phyloP scores from a whole-genome alignment of 1,140 invertebrate genomes.

The Ceratosolen fusciceps region DNA sequence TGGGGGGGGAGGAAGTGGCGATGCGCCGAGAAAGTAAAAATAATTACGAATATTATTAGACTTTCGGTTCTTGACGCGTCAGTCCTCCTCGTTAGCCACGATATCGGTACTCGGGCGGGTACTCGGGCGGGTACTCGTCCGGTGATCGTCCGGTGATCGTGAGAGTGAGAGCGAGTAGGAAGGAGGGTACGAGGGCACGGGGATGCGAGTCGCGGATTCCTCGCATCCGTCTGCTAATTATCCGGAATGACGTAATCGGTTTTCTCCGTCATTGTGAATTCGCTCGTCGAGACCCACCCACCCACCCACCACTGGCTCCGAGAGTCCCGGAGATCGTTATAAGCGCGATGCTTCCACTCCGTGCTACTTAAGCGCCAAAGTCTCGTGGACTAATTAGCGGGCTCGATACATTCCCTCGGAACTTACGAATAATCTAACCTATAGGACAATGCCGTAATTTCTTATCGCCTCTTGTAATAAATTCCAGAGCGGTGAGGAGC shows the following conservation, averaged over 20 bases:
- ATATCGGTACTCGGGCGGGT: no score
- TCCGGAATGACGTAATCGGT: slow-evolving; percentile 20
- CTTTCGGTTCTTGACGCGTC: no score
- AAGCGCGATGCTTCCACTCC: neutral
- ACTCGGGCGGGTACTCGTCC: no score
- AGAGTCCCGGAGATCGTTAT: no score
- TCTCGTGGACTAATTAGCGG: neutral
- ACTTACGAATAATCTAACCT: neutral
- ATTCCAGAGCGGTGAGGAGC: neutral
- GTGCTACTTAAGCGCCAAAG: neutral
- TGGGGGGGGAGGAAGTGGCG: no score
- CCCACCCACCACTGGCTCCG: no score
- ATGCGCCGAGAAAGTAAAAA: no score
- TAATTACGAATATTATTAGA: no score
- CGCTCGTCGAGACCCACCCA: neutral
- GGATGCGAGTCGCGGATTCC: neutral
- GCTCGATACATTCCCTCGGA: neutral
- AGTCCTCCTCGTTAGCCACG: no score
- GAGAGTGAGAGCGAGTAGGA: no score
- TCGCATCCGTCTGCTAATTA: slow-evolving; percentile 28
- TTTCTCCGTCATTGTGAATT: slow-evolving; percentile 9
- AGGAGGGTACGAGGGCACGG: no score
- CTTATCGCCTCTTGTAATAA: slow-evolving; percentile 1
- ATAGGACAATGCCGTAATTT: neutral
- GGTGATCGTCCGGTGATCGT: no score